These are phyloP conservation scores for Automeris io DNA, from an alignment of 2,888 invertebrate genomes.

Conservation along the genomic window DNA sequence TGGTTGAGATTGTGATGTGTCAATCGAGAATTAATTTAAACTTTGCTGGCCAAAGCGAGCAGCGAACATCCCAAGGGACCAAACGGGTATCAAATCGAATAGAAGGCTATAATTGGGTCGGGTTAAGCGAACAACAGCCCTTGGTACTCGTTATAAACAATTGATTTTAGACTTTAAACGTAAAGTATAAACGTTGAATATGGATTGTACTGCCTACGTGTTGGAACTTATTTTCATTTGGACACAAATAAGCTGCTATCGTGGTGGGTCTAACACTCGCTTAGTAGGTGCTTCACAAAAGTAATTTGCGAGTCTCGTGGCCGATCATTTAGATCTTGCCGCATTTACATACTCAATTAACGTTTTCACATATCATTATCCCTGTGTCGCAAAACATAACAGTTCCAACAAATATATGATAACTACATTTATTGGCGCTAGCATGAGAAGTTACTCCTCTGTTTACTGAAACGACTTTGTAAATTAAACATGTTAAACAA, in stretches of 20 bases:
- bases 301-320: conserved; percentile 53
- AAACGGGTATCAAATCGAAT: conserved; percentile 68
- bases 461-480: conserved; percentile 43
- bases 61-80: conserved; percentile 56
- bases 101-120: conserved; percentile 68
- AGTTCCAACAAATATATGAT: conserved; percentile 22
- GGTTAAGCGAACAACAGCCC: conserved; percentile 51
- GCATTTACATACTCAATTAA: conserved; percentile 58
- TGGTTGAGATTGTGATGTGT: conserved; percentile 58
- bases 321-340: conserved; percentile 50
- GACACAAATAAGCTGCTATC: conserved; percentile 31
- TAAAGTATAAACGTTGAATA: conserved; percentile 18
- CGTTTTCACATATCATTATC: conserved; percentile 42
- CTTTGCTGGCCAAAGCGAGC: conserved; percentile 65
- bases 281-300: conserved; percentile 56
- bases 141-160: conserved; percentile 32
- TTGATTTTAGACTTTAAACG: conserved; percentile 45
- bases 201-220: conserved; percentile 8
- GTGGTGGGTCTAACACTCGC: conserved; percentile 49
- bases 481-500: conserved; percentile 43
- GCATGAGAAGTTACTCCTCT: conserved; percentile 35
- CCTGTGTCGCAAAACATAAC: conserved; percentile 30
- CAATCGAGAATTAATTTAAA: conserved; percentile 74
- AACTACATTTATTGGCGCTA: conserved; percentile 45
- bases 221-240: conserved; percentile 30